Percentiles rank a stretch among this genome's conserved stretches.
Evolutionary conservation across 2,113 vertebrate species (phyloP).

Genomic region (Halichoerus grypus): DNA sequence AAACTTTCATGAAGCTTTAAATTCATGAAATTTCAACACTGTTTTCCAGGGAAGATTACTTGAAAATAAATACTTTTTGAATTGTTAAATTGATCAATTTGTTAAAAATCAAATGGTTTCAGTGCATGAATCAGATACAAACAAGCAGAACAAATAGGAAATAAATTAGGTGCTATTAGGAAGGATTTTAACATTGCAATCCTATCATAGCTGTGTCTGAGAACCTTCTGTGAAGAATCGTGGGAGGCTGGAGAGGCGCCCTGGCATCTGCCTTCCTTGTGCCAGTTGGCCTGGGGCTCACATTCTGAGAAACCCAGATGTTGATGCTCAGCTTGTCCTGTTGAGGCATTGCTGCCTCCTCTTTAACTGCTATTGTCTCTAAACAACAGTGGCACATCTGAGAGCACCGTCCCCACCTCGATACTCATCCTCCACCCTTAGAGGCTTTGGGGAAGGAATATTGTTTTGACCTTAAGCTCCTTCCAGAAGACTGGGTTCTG

Average conservation of each 20-base stretch:
- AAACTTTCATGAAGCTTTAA: conserved; percentile 35
- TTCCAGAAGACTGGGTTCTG: neutral
- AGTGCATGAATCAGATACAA: conserved; percentile 34
- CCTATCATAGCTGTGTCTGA: neutral
- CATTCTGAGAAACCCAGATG: neutral
- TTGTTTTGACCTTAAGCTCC: neutral
- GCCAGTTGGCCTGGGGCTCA: neutral
- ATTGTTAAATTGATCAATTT: conserved; percentile 1
- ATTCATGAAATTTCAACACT: conserved; percentile 18
- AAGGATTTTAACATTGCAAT: neutral
- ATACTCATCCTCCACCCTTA: neutral
- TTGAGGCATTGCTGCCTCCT: neutral
- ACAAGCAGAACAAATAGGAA: conserved; percentile 29
- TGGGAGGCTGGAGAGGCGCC: too few species aligned
- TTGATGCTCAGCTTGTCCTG: neutral
- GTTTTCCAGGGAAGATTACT: neutral
- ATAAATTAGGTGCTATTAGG: neutral
- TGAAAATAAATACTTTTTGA: conserved; percentile 34
- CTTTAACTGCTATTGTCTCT: neutral
- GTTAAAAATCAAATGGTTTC: conserved; percentile 35
- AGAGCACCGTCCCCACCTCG: neutral
- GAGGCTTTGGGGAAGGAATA: neutral
- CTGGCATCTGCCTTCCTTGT: neutral
- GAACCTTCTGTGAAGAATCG: fast-evolving
- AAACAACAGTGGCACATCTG: neutral